A percentile compares a stretch with the other conserved stretches of the same genome.
Evolutionary conservation across 2,113 vertebrate genomes (phyloP).

Genomic region (Promerops cafer): DNA sequence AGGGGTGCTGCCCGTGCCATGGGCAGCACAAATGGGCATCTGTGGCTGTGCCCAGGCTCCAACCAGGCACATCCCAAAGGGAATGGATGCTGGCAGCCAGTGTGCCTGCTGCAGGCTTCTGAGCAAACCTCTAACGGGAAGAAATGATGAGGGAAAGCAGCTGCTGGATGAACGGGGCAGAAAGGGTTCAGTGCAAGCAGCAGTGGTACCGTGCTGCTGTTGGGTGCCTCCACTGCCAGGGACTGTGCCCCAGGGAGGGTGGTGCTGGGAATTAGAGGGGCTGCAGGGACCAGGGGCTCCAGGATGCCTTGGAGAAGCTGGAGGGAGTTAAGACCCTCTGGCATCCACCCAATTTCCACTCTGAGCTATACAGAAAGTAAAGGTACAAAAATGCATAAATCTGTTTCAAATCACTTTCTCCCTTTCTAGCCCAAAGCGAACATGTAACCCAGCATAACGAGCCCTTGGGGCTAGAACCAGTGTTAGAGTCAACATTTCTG

Average conservation of each 20-base stretch:
- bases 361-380: neutral
- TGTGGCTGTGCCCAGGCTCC: neutral
- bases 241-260: rapidly evolving
- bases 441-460: neutral
- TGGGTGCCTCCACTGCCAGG: rapidly evolving
- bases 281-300: neutral
- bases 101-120: neutral
- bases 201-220: rapidly evolving
- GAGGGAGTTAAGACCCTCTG: neutral
- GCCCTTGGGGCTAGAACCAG: neutral
- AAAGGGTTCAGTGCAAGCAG: neutral
- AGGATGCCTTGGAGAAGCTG: neutral
- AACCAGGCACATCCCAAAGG: neutral
- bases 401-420: neutral
- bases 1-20: neutral
- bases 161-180: neutral
- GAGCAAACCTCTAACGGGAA: neutral
- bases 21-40: neutral
- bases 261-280: neutral
- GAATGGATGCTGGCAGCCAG: neutral
- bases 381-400: neutral
- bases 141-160: neutral
- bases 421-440: neutral
- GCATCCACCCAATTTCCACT: neutral
- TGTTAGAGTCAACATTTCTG: neutral